phyloP scores from a whole-genome alignment of 1,140 invertebrate species.

The Drosophila nigromelanica region DNA sequence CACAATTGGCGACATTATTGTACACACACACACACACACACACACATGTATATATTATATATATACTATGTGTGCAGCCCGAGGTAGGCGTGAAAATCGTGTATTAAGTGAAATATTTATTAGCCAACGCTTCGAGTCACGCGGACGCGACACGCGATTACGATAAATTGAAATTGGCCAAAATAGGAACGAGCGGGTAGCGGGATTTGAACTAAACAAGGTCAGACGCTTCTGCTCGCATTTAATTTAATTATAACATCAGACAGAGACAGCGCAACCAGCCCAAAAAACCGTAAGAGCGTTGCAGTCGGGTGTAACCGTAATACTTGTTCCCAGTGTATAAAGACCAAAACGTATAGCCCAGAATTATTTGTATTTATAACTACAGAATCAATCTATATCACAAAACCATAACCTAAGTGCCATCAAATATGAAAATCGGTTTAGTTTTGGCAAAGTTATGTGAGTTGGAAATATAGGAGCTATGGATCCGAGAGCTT shows the following conservation, averaged over 20 bases:
- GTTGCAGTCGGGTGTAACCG: background rate
- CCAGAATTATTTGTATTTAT: too few relatives aligned
- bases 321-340: too few relatives aligned
- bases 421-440: too few relatives aligned
- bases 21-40: background rate
- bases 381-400: too few relatives aligned
- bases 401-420: too few relatives aligned
- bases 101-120: conserved; percentile 81
- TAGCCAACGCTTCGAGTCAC: conserved; percentile 72
- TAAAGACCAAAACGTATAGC: too few relatives aligned
- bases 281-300: background rate
- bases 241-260: conserved; percentile 46
- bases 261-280: conserved; percentile 22
- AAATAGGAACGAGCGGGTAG: background rate
- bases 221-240: conserved; percentile 1
- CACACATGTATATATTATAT: background rate
- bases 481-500: too few relatives aligned
- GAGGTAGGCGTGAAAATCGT: conserved; percentile 76
- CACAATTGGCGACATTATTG: conserved; percentile 9
- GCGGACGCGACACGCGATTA: conserved; percentile 70
- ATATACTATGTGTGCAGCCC: background rate
- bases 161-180: conserved; percentile 60
- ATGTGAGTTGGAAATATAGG: too few relatives aligned
- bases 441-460: too few relatives aligned
- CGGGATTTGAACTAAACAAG: background rate